These are phyloP conservation scores for Calliphora vomitoria DNA, from an alignment of 2,888 invertebrate species.

Conservation along the genomic window DNA sequence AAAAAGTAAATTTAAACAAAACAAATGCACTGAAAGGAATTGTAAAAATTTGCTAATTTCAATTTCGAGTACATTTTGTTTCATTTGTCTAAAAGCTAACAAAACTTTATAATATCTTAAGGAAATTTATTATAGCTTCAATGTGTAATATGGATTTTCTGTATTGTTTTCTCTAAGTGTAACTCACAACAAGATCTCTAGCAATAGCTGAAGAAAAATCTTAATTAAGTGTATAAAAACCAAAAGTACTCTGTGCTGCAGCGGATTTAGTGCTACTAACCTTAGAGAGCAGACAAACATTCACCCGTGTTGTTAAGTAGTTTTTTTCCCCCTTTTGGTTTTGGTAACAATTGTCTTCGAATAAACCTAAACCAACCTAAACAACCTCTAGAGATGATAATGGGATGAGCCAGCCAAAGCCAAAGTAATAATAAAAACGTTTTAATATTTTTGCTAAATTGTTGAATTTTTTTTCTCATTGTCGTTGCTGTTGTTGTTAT, in stretches of 20 bases:
- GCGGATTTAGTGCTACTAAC: not conserved
- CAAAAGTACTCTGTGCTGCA: not conserved
- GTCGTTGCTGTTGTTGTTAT: constrained; percentile 23
- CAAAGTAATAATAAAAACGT: constrained; percentile 48
- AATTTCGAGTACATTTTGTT: too few relatives aligned
- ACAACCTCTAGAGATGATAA: constrained; percentile 61
- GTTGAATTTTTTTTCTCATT: constrained; percentile 19
- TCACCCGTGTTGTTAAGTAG: constrained; percentile 7
- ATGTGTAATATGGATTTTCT: too few relatives aligned
- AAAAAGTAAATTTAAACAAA: constrained; percentile 33
- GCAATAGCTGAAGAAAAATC: not conserved
- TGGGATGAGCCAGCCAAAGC: constrained; percentile 57
- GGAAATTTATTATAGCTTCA: too few relatives aligned
- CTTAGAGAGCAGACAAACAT: not conserved
- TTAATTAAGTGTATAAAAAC: not conserved
- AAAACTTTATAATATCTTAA: too few relatives aligned
- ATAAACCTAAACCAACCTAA: constrained; percentile 22
- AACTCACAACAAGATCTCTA: too few relatives aligned
- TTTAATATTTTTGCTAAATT: constrained; percentile 35
- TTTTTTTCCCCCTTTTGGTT: not conserved
- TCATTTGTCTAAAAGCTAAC: too few relatives aligned
- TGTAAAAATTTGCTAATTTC: not conserved
- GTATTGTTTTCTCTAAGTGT: too few relatives aligned
- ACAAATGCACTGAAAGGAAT: not conserved
- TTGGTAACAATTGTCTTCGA: constrained; percentile 19